A percentile compares a stretch with the other conserved stretches of the same genome.
phyloP scores from a whole-genome alignment of 2,113 vertebrate species.

The Rissa tridactyla region DNA sequence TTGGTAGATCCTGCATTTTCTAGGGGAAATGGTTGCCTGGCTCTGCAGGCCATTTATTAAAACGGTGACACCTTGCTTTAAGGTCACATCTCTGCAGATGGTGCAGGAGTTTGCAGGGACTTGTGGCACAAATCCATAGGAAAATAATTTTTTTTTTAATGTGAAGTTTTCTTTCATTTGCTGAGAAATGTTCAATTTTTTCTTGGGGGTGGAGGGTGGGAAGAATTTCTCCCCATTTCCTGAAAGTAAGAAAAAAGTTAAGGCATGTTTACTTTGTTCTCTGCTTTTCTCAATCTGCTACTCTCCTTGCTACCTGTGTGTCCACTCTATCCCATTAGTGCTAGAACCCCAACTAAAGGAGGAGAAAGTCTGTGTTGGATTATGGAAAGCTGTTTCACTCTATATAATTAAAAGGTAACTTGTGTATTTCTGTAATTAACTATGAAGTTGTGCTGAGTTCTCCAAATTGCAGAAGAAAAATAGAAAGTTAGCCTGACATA shows the following conservation, averaged over 20 bases:
- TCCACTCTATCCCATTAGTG: conserved; percentile 55
- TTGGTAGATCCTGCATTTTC: neutral
- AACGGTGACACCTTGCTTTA: neutral
- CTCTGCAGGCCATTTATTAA: neutral
- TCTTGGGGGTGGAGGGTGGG: neutral
- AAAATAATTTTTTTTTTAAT: neutral
- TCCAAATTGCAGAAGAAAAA: neutral
- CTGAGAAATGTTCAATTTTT: neutral
- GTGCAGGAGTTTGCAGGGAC: neutral
- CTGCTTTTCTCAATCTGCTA: conserved; percentile 60
- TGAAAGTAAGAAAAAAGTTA: conserved; percentile 25
- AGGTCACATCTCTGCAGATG: neutral
- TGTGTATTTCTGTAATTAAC: conserved; percentile 35
- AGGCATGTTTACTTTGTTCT: conserved; percentile 59
- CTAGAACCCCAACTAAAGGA: conserved; percentile 59
- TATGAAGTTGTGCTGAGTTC: conserved; percentile 25
- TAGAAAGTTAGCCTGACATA: neutral
- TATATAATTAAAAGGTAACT: conserved; percentile 59
- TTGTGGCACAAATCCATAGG: neutral
- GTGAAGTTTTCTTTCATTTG: neutral
- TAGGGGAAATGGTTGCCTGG: neutral
- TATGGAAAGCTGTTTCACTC: conserved; percentile 62
- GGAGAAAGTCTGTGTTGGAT: conserved; percentile 64
- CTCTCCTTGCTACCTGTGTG: conserved; percentile 52
- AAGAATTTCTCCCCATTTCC: conserved; percentile 27